A percentile compares a stretch with the other conserved stretches of the same genome.
Evolutionary conservation across 2,113 vertebrate genomes (phyloP).

Genomic region (Acanthochromis polyacanthus): DNA sequence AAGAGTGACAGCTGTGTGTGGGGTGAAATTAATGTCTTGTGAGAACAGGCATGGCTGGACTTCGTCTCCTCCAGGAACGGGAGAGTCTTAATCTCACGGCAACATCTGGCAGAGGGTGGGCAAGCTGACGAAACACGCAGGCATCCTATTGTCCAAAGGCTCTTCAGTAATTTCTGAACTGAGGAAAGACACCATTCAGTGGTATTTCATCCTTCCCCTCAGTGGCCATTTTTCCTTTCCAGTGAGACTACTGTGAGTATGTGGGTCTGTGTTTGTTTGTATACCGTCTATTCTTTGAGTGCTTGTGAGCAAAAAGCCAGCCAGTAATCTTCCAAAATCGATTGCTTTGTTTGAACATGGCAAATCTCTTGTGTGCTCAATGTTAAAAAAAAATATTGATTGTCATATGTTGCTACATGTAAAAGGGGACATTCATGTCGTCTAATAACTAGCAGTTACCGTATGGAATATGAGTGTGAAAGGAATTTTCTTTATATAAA

Average conservation of each 20-base stretch:
- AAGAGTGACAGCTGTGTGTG: conserved; percentile 48
- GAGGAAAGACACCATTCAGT: conserved; percentile 38
- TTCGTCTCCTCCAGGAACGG: conserved; percentile 51
- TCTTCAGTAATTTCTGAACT: conserved; percentile 61
- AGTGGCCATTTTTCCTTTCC: conserved; percentile 5
- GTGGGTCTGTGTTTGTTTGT: not conserved
- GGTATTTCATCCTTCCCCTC: conserved; percentile 21
- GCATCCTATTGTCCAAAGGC: conserved; percentile 56
- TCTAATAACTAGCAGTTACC: not conserved
- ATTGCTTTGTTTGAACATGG: conserved; percentile 59
- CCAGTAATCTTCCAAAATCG: conserved; percentile 38
- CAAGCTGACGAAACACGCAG: conserved; percentile 47
- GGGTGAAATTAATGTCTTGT: conserved; percentile 65
- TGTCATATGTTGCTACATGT: too few relatives aligned
- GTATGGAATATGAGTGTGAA: not conserved
- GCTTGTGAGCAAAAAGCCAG: conserved; percentile 16
- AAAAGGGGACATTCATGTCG: not conserved
- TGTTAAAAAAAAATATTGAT: conserved; percentile 58
- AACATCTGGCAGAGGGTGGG: conserved; percentile 68
- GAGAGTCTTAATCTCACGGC: conserved; percentile 63
- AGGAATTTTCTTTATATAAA: too few relatives aligned
- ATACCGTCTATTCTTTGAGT: conserved; percentile 24
- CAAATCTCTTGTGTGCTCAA: conserved; percentile 33
- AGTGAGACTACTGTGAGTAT: conserved; percentile 4
- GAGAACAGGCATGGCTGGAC: conserved; percentile 63